Evolutionary conservation across 2,113 vertebrate species (phyloP), one percentile per base, ranked within the genome.

Genomic region (Tautogolabrus adspersus): DNA sequence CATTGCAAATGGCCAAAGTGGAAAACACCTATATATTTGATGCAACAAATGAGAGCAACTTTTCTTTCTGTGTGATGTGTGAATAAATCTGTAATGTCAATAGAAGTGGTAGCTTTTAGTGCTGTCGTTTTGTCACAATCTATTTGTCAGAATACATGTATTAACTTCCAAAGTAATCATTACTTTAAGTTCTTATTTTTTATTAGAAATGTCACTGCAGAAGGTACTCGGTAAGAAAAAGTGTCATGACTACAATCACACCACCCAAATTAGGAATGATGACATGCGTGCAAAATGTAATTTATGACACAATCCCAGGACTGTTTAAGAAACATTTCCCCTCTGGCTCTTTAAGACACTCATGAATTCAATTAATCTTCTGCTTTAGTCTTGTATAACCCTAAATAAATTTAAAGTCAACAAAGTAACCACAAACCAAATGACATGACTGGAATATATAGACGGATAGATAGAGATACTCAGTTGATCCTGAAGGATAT

Each of bases 51-150:
- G 65, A 44, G 3, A 65, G 64, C 38, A 70, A 15, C 12, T 22
- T 15, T 34, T 64, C 16, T 60, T 66, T 23, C 22, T 69, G n/a
- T 75, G 38, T 83, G 44, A 58, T 66, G 23, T 52, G 46, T 69
- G 11, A 77, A 82, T 66, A 72, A 40, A 75, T 47, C 15, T 68
- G 22, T 47, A 38, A 40, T 63, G 52, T 71, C 64, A 67, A 59
- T 62, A 13, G 5, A 2, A 58, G 8, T 64, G 12, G 3, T 10
- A 58, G 12, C 10, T 8, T 19, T 68, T 30, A 63, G 19, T n/a
- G 49, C 49, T 42, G 16, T 62, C 19, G 10, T 42, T 46, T 15
- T 64, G 10, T 47, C 16, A 18, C 16, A 15, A 46, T 46, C 4
- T 6, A 2, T 44, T 44, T 44, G 5, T 46, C 12, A 46, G 5